phyloP scores from a whole-genome alignment of 1,140 invertebrate species.

The Lepeophtheirus salmonis region DNA sequence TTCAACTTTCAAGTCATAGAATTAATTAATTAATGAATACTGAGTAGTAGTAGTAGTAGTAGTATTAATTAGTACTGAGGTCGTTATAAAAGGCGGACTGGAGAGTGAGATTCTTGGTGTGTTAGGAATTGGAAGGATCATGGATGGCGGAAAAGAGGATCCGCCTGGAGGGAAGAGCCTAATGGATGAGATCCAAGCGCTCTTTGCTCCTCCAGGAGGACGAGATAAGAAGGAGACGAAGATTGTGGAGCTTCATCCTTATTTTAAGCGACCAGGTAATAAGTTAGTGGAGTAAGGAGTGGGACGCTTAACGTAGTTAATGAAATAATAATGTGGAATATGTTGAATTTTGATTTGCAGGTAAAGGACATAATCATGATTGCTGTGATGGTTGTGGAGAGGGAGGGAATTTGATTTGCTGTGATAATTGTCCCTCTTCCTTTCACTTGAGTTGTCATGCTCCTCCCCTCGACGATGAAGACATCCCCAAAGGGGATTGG shows the following conservation, averaged over 20 bases:
- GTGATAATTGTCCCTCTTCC: slow-evolving; percentile 78
- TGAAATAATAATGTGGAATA: too few species aligned
- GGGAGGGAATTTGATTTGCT: slow-evolving; percentile 84
- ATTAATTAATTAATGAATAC: too few species aligned
- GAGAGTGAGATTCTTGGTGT: too few species aligned
- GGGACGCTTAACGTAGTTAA: too few species aligned
- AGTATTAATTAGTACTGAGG: too few species aligned
- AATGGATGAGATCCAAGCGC: slow-evolving; percentile 4
- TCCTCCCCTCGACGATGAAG: slow-evolving; percentile 63
- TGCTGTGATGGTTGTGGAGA: slow-evolving; percentile 77
- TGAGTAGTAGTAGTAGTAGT: too few species aligned
- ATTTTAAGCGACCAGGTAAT: slow-evolving; percentile 47
- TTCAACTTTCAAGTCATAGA: too few species aligned
- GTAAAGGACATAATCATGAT: slow-evolving; percentile 64
- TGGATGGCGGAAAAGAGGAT: background rate
- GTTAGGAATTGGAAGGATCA: too few species aligned
- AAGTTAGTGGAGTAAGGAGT: too few species aligned
- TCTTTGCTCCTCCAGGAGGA: slow-evolving; percentile 12
- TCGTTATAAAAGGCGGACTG: too few species aligned
- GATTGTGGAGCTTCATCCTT: slow-evolving; percentile 43
- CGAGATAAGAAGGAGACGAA: background rate
- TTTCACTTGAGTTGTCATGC: slow-evolving; percentile 87
- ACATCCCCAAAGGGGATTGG: slow-evolving; percentile 68
- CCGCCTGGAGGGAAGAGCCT: background rate
- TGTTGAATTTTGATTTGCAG: too few species aligned